A percentile compares a stretch with the other conserved stretches of the same genome.
Evolutionary conservation across 2,113 vertebrate species (phyloP).

Genomic region (Sinocyclocheilus anophthalmus): DNA sequence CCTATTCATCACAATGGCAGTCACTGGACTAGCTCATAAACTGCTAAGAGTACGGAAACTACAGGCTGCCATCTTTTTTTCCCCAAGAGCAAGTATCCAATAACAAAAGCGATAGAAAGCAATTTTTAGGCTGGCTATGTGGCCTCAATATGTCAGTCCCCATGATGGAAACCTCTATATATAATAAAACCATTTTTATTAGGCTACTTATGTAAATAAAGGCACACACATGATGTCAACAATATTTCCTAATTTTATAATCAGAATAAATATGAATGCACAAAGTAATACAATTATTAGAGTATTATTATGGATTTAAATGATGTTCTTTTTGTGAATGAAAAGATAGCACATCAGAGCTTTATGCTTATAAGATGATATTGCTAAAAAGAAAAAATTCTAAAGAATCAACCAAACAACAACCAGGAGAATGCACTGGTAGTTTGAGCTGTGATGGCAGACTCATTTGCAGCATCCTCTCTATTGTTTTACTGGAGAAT

Average conservation of each 20-base stretch:
- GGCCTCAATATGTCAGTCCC: not conserved
- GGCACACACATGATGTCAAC: not conserved
- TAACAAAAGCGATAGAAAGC: not conserved
- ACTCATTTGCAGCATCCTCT: constrained; percentile 41
- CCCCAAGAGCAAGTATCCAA: not conserved
- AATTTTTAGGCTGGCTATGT: not conserved
- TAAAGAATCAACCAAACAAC: not conserved
- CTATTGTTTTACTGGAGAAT: constrained; percentile 52
- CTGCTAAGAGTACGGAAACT: not conserved
- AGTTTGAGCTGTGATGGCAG: constrained; percentile 26
- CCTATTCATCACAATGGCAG: not conserved
- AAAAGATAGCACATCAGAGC: not conserved
- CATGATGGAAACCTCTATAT: too few relatives aligned
- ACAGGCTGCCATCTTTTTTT: not conserved
- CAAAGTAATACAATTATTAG: not conserved
- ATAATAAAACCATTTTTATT: not conserved
- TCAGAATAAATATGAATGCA: not conserved
- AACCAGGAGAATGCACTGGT: constrained; percentile 1
- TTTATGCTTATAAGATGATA: not conserved
- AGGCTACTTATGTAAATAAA: not conserved
- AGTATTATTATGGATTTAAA: not conserved
- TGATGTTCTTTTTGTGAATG: not conserved
- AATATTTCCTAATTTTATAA: too few relatives aligned
- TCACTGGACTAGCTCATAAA: not conserved
- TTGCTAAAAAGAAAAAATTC: not conserved